These are phyloP conservation scores for Pandemis heparana DNA, from an alignment of 2,888 invertebrate genomes.

Conservation along the genomic window DNA sequence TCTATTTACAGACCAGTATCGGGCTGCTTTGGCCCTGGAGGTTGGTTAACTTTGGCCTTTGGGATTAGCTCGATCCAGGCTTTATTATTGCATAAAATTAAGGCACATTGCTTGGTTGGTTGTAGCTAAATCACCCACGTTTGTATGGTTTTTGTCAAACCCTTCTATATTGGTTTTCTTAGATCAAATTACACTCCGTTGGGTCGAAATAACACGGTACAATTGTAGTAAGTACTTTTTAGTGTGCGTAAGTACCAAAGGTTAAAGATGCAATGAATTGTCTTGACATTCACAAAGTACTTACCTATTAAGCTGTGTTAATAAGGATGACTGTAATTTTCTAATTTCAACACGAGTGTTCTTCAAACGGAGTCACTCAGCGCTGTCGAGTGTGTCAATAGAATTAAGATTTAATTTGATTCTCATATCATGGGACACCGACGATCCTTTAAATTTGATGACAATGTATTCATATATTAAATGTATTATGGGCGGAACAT, in stretches of 20 bases:
- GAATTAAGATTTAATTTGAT: conserved; percentile 33
- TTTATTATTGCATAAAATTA: too few species aligned
- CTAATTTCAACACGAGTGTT: background rate
- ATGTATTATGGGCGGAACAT: background rate
- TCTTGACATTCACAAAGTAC: background rate
- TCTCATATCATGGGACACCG: conserved; percentile 10
- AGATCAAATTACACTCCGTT: too few species aligned
- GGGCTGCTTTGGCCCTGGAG: too few species aligned
- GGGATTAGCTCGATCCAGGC: too few species aligned
- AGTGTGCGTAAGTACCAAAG: background rate
- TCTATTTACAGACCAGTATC: too few species aligned
- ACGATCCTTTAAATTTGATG: conserved; percentile 15
- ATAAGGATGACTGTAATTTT: conserved; percentile 4
- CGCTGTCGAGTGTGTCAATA: conserved; percentile 19
- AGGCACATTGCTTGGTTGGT: too few species aligned
- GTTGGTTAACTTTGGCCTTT: too few species aligned
- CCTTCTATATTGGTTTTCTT: too few species aligned
- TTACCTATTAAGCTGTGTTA: background rate
- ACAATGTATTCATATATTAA: conserved; percentile 22
- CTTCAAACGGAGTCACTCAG: conserved; percentile 6
- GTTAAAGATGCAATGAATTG: background rate
- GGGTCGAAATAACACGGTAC: too few species aligned
- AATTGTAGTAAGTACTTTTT: too few species aligned
- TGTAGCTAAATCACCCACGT: too few species aligned
- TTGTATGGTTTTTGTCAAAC: too few species aligned